Conservation (phyloP, 2,888 invertebrate genomes). For the Hipparchia semele region DNA sequence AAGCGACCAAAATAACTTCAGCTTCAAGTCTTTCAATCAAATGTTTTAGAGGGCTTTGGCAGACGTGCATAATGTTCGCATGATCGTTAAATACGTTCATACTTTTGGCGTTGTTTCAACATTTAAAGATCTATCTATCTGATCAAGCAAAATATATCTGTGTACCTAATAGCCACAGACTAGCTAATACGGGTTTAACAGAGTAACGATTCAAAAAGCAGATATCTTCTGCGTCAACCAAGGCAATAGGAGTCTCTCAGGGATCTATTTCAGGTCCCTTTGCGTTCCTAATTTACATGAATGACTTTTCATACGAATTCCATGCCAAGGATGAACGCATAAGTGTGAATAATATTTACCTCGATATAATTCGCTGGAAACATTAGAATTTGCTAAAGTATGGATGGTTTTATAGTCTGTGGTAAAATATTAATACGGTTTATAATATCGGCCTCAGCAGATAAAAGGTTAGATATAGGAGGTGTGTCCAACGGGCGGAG, state of each 20-base stretch:
- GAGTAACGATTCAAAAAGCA: not conserved
- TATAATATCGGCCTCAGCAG: constrained; percentile 31
- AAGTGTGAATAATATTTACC: not conserved
- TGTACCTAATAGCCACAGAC: not conserved
- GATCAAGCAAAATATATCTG: not conserved
- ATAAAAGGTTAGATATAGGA: constrained; percentile 39
- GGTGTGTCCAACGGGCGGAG: constrained; percentile 73
- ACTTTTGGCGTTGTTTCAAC: constrained; percentile 8
- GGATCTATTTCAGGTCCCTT: not conserved
- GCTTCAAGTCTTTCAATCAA: not conserved
- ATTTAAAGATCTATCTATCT: not conserved
- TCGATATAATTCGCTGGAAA: not conserved
- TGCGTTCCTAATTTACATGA: not conserved
- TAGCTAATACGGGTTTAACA: not conserved
- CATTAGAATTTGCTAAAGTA: not conserved
- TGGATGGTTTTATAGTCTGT: not conserved
- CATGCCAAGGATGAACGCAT: not conserved
- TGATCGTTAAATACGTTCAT: constrained; percentile 4
- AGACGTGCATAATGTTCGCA: not conserved
- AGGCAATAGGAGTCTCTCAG: not conserved
- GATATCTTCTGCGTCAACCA: not conserved
- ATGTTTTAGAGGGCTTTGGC: not conserved
- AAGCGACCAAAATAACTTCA: not conserved
- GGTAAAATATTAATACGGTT: constrained; percentile 30
- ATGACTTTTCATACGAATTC: not conserved